Conservation (phyloP, 2,113 vertebrate species). For the Trogon surrucura region DNA sequence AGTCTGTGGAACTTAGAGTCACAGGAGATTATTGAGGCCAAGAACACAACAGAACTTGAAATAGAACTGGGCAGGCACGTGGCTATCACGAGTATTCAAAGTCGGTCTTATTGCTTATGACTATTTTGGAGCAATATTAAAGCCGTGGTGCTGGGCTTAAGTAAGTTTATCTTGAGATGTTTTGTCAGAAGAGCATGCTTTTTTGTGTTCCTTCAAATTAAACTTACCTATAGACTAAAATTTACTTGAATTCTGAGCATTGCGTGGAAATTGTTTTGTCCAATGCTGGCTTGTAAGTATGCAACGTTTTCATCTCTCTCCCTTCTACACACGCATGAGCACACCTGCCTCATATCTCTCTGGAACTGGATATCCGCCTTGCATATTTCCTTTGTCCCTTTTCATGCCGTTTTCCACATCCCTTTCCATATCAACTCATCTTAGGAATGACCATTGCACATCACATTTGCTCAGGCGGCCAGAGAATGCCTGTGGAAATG, state of each 20-base stretch:
- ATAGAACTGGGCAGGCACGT: not conserved
- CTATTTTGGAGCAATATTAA: not conserved
- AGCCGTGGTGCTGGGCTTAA: not conserved
- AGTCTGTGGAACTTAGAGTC: not conserved
- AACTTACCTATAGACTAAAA: not conserved
- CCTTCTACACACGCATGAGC: not conserved
- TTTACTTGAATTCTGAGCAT: not conserved
- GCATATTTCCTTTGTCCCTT: not conserved
- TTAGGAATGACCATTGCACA: not conserved
- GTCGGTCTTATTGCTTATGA: not conserved
- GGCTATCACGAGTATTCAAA: not conserved
- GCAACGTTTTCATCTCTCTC: not conserved
- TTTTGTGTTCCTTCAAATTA: not conserved
- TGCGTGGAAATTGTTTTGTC: not conserved
- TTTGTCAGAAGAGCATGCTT: not conserved
- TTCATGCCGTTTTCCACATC: not conserved
- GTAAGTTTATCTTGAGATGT: not conserved
- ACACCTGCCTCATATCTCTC: not conserved
- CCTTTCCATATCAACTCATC: not conserved
- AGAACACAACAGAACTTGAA: not conserved
- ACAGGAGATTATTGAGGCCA: not conserved
- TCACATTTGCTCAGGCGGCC: not conserved
- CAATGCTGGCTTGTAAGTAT: accelerated
- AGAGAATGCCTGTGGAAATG: not conserved
- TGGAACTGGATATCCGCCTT: not conserved